Conservation (phyloP, 2,797 vertebrate species). For the Uromys caudimaculatus region DNA sequence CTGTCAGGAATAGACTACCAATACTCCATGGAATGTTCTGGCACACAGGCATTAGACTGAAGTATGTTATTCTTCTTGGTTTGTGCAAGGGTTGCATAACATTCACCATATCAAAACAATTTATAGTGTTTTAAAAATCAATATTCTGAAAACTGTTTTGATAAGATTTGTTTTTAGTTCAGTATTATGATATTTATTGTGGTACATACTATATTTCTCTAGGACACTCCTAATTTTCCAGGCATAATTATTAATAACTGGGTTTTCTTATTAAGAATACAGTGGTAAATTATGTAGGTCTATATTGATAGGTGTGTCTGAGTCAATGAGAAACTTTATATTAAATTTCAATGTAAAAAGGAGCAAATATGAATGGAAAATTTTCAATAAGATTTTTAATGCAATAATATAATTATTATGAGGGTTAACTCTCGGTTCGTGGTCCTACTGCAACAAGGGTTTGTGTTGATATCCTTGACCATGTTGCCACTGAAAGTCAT, state of each 20-base stretch:
- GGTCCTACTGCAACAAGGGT: neutral
- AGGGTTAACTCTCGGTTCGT: no score
- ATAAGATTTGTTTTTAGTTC: neutral
- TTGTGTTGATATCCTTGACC: neutral
- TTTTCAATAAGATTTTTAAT: constrained; percentile 7
- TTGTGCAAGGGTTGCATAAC: neutral
- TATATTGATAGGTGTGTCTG: neutral
- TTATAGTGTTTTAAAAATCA: neutral
- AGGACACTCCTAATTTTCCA: neutral
- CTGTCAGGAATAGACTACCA: neutral
- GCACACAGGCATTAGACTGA: neutral
- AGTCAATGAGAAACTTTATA: neutral
- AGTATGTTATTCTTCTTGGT: neutral
- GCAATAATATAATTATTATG: neutral
- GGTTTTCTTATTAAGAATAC: neutral
- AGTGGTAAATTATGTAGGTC: neutral
- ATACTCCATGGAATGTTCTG: neutral
- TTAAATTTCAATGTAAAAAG: neutral
- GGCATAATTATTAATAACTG: neutral
- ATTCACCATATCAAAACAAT: neutral
- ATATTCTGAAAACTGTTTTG: constrained; percentile 3
- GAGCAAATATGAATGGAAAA: neutral
- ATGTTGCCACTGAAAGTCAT: neutral
- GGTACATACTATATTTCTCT: neutral
- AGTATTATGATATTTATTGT: neutral